Evolutionary conservation across 1,140 invertebrate genomes (phyloP).

Genomic region (Bathynomus jamesi): DNA sequence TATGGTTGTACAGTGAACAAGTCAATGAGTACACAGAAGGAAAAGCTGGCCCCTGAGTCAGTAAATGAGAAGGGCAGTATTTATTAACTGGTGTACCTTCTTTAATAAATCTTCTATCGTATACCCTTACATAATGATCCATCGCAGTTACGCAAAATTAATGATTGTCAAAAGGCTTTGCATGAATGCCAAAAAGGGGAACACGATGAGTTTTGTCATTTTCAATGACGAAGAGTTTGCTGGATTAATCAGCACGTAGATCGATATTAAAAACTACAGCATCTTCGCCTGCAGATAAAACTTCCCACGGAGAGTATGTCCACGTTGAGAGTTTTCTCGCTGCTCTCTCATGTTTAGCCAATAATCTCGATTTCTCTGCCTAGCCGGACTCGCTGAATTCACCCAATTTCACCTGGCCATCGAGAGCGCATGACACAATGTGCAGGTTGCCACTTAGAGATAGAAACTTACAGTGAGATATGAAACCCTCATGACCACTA

Average conservation of each 20-base stretch:
- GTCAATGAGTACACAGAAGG: conserved; percentile 51
- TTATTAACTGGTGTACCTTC: not conserved
- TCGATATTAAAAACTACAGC: conserved; percentile 70
- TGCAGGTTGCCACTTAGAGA: conserved; percentile 63
- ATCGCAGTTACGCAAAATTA: conserved; percentile 73
- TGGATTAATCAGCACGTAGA: conserved; percentile 60
- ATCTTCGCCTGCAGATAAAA: conserved; percentile 85
- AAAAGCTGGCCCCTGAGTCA: not conserved
- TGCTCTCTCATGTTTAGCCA: conserved; percentile 62
- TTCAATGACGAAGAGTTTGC: conserved; percentile 44
- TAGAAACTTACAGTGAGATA: conserved; percentile 57
- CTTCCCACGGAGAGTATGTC: conserved; percentile 61
- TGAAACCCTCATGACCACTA: not conserved
- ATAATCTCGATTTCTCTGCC: conserved; percentile 49
- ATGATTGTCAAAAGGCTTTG: conserved; percentile 64
- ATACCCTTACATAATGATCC: conserved; percentile 53
- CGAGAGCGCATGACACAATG: conserved; percentile 76
- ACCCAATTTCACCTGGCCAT: conserved; percentile 70
- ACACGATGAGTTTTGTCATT: conserved; percentile 42
- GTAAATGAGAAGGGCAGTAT: not conserved
- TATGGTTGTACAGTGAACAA: conserved; percentile 80
- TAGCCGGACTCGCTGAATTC: conserved; percentile 50
- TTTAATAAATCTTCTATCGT: conserved; percentile 51
- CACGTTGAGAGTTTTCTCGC: conserved; percentile 71
- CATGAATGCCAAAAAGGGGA: conserved; percentile 72